Conservation (phyloP, 1,140 invertebrate genomes). For the Semibalanus balanoides region DNA sequence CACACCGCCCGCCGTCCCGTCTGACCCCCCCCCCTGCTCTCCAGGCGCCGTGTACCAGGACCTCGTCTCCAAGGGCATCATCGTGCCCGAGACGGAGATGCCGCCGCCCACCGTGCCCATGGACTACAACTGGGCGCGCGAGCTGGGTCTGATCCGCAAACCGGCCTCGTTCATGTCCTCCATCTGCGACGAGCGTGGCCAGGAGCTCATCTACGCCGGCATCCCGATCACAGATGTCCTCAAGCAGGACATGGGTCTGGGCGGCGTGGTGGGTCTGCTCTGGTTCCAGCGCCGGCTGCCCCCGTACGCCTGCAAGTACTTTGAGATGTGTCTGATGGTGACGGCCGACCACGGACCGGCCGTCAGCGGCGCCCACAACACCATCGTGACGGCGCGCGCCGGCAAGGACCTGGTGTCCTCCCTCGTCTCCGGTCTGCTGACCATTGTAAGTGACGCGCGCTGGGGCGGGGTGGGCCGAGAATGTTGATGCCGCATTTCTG, state of each 20-base stretch:
- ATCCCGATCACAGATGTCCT: slow-evolving; percentile 92
- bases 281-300: slow-evolving; percentile 98
- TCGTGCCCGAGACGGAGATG: slow-evolving; percentile 75
- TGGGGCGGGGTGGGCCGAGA: too few species aligned
- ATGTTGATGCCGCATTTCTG: too few species aligned
- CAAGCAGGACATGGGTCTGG: slow-evolving; percentile 69
- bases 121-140: slow-evolving; percentile 98
- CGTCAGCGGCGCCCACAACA: slow-evolving; percentile 97
- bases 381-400: slow-evolving; percentile 95
- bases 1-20: too few species aligned
- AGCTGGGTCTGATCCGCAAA: slow-evolving; percentile 93
- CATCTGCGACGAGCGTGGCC: slow-evolving; percentile 97
- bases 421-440: slow-evolving; percentile 86
- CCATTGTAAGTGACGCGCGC: slow-evolving; percentile 61
- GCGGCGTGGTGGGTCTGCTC: slow-evolving; percentile 88
- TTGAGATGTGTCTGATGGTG: slow-evolving; percentile 98
- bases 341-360: slow-evolving; percentile 99
- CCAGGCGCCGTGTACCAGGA: slow-evolving; percentile 45
- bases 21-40: background rate
- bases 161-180: slow-evolving; percentile 99
- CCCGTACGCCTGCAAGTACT: slow-evolving; percentile 87
- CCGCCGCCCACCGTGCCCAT: slow-evolving; percentile 98
- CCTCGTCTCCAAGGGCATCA: slow-evolving; percentile 63
- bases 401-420: slow-evolving; percentile 98
- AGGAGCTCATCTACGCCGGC: slow-evolving; percentile 94